Evolutionary conservation across 1,140 invertebrate genomes (phyloP), one percentile per base, ranked within the genome.

Genomic region (Caerostris extrusa): DNA sequence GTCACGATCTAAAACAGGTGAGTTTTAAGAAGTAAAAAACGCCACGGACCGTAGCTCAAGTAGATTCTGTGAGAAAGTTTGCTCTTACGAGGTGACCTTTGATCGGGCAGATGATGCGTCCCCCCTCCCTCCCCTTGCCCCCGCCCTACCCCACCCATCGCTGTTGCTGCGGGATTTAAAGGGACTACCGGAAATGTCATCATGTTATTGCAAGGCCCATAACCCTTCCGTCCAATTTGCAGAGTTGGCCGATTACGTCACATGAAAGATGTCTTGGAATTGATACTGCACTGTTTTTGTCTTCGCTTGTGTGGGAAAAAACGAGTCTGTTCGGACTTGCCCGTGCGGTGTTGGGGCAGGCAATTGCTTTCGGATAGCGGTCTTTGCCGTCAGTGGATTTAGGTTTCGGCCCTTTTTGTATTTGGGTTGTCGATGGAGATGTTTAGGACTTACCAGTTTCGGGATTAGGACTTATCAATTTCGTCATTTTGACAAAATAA

Each of bases 21-120:
- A 92, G 90, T 92, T 64, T 92, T 56, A 67, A 91, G 71, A 81
- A 91, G 57, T 60, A 57, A 82, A n/a, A 87, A 92, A 81, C 60
- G 77, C 90, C 69, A 56, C 69, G 82, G 77, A 92, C 53, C 81
- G 58, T 92, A 85, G 77, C 81, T 90, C 90, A 19, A 34, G 34
- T 34, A 58, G 90, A 92, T 92, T 92, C 90, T 92, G 90, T 92
- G 90, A 92, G 90, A 92, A 92, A 92, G 90, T 92, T 92, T 83
- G 90, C 90, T 92, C 90, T 92, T 85, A 56, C 3, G 58, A 61
- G 58, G 77, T 92, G 90, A 92, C 90, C 90, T 92, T 92, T 92
- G 90, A 92, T 92, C 90, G 90, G 77, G 77, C 90, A 92, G 90
- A 85, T 85, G 90, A 92, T 67, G 77, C 19, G 55, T 7, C 69